Evolutionary conservation across 2,797 vertebrate genomes (phyloP).

Genomic region (Clamator glandarius): DNA sequence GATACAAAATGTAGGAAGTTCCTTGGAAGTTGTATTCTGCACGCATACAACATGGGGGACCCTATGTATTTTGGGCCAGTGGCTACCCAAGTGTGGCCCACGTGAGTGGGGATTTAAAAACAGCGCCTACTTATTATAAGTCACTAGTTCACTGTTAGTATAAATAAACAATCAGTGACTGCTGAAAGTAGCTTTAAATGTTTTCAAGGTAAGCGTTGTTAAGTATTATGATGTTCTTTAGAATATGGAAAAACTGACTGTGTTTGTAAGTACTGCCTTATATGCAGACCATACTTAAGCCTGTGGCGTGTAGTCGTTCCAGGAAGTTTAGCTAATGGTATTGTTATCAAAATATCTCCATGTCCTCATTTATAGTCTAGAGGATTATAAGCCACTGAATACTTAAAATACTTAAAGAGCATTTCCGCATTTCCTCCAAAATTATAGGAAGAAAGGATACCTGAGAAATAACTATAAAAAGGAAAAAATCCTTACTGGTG

Average conservation of each 20-base stretch:
- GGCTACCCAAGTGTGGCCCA: not conserved
- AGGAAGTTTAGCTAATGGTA: not conserved
- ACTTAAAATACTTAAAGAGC: not conserved
- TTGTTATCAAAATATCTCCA: not conserved
- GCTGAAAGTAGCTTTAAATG: not conserved
- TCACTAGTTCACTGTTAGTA: not conserved
- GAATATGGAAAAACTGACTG: not conserved
- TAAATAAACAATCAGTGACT: not conserved
- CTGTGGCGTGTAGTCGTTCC: not conserved
- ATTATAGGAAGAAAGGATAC: not conserved
- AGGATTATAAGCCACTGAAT: not conserved
- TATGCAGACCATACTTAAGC: not conserved
- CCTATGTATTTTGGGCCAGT: not conserved
- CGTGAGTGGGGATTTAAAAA: not conserved
- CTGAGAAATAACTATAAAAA: not conserved
- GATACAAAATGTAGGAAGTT: not conserved
- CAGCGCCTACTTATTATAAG: rapidly evolving
- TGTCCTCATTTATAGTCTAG: not conserved
- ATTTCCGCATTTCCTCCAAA: not conserved
- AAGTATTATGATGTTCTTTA: too few relatives aligned
- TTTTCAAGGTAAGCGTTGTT: not conserved
- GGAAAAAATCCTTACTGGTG: not conserved
- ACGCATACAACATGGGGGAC: not conserved
- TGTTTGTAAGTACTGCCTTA: not conserved
- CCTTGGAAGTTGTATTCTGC: not conserved